These are phyloP conservation scores for Xestia xanthographa DNA, from an alignment of 2,888 invertebrate genomes.

Conservation along the genomic window DNA sequence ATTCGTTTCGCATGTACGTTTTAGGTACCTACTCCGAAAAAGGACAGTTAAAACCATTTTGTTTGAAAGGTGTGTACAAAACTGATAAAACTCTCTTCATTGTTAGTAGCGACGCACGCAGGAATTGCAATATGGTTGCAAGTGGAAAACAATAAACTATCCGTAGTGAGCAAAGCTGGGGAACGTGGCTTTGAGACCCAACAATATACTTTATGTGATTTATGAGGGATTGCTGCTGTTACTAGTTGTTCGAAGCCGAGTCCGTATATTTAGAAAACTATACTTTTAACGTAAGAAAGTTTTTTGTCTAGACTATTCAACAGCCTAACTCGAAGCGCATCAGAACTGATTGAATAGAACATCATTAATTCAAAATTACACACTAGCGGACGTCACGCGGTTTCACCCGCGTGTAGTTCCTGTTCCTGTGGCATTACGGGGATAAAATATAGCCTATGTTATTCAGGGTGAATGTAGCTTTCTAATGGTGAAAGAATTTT, in stretches of 20 bases:
- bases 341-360: background rate
- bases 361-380: background rate
- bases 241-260: background rate
- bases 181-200: slow-evolving; percentile 34
- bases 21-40: background rate
- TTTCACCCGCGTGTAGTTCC: too few relatives aligned
- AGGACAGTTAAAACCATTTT: background rate
- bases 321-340: too few relatives aligned
- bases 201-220: slow-evolving; percentile 33
- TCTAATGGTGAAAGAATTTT: too few relatives aligned
- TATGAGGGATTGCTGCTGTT: slow-evolving; percentile 20
- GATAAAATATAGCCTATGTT: too few relatives aligned
- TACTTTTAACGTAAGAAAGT: background rate
- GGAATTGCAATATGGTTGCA: slow-evolving; percentile 52
- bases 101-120: slow-evolving; percentile 15
- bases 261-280: background rate
- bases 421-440: too few relatives aligned
- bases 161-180: slow-evolving; percentile 32
- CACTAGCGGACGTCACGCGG: too few relatives aligned
- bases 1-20: background rate
- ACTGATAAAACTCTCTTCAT: slow-evolving; percentile 48
- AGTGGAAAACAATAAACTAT: slow-evolving; percentile 58
- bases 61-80: background rate
- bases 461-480: too few relatives aligned
- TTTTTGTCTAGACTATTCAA: background rate